phyloP scores from a whole-genome alignment of 1,140 invertebrate species.

The Drosophila willistoni region DNA sequence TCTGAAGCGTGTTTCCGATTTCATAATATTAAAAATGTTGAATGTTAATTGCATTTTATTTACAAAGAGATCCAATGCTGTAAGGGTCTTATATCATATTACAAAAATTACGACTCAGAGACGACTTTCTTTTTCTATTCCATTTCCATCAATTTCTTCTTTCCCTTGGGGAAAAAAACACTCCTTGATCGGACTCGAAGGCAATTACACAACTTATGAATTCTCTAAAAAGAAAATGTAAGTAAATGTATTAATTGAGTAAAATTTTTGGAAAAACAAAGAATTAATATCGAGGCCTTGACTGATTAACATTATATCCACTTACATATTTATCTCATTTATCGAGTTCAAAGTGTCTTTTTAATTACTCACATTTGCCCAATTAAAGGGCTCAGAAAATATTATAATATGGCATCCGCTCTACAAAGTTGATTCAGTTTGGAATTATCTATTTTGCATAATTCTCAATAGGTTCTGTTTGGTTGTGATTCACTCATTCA shows the following conservation, averaged over 20 bases:
- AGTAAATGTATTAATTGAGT: not conserved
- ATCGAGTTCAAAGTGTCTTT: constrained; percentile 30
- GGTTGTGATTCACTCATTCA: constrained; percentile 41
- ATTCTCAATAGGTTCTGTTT: constrained; percentile 54
- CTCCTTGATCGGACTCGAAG: too few species aligned
- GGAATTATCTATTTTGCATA: constrained; percentile 58
- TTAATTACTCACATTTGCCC: constrained; percentile 29
- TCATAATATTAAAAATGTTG: not conserved
- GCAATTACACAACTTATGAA: not conserved
- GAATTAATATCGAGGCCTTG: not conserved
- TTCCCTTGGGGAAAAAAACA: too few species aligned
- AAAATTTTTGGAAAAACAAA: not conserved
- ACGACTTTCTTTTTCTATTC: too few species aligned
- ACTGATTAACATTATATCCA: constrained; percentile 1
- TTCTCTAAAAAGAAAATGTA: not conserved
- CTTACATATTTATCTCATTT: not conserved
- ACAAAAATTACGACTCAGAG: too few species aligned
- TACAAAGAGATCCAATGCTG: too few species aligned
- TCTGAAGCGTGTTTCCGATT: not conserved
- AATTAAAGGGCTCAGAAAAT: constrained; percentile 18
- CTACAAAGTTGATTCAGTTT: constrained; percentile 27
- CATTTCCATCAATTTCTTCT: too few species aligned
- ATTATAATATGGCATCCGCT: not conserved
- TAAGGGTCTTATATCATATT: too few species aligned
- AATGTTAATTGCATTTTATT: not conserved